Conservation (phyloP, 2,113 vertebrate genomes). For the Uropsilus gracilis region DNA sequence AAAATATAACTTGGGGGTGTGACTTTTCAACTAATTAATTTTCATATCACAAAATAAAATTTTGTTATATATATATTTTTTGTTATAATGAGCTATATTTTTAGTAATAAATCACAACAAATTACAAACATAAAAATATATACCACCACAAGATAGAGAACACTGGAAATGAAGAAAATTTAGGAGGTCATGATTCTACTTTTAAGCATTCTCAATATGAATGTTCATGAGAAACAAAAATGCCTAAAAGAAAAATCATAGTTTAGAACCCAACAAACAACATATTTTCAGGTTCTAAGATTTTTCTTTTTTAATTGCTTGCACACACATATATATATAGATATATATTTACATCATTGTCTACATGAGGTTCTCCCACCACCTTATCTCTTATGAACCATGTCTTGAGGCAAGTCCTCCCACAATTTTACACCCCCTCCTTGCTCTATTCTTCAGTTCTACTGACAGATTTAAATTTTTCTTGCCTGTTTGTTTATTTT, state of each 20-base stretch:
- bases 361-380: too few species aligned
- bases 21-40: background rate
- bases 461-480: too few species aligned
- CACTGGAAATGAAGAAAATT: background rate
- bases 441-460: too few species aligned
- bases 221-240: background rate
- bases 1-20: background rate
- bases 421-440: too few species aligned
- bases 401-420: too few species aligned
- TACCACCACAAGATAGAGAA: background rate
- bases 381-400: too few species aligned
- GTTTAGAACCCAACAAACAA: background rate
- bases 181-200: background rate
- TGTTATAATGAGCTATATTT: background rate
- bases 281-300: slow-evolving; percentile 4
- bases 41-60: background rate
- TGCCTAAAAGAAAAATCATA: background rate
- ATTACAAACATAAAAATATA: background rate
- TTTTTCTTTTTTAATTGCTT: too few species aligned
- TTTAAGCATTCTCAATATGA: background rate
- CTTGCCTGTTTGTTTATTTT: too few species aligned
- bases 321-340: too few species aligned
- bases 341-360: too few species aligned
- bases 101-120: background rate
- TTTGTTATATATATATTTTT: slow-evolving; percentile 7